Evolutionary conservation across 2,113 vertebrate genomes (phyloP), one percentile per base, ranked within the genome.

Genomic region (Boleophthalmus pectinirostris): DNA sequence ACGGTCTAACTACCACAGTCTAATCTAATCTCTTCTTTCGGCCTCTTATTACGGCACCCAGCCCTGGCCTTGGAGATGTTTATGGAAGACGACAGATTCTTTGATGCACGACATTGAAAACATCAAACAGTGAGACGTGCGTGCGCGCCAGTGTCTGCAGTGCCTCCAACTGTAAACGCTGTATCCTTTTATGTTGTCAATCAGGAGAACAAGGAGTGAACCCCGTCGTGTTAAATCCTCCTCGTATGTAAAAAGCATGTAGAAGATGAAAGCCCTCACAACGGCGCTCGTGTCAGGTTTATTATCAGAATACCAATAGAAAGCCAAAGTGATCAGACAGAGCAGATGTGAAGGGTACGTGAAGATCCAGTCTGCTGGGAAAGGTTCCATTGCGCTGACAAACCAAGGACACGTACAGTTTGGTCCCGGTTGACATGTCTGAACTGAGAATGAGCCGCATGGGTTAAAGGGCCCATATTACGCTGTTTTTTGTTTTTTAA

Each of bases 171-270:
- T 74, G 65, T 74, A 78, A 81, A 74, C 54, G 56, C 51, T 0
- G 56, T 29, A 43, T 67, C 53, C 60, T 83, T 79, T 83, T 70
- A 72, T 77, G 70, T 75, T 47, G 56, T 77, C 74, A 69, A 60
- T 76, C 72, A 68, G 49, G 73, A 69, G 77, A 70, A 66, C 66
- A 82, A 72, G 35, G 68, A 23, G 79, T 65, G 47, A 77, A 49
- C 63, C 35, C 45, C n/a, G 25, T 66, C 75, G 24, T 78, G 25
- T 3, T 61, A 73, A 54, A 57, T 13, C 29, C 79, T 71, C 54
- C 66, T 63, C 46, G 18, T 53, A 18, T 20, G 61, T 72, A 9
- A 49, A 49, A 5, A 10, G 5, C 33, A 75, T 69, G 70, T 38
- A 35, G 18, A 61, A 24, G 69, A 83, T 83, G 47, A 73, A 15